Evolutionary conservation across 1,140 invertebrate species (phyloP), one percentile per base, ranked within the genome.

Genomic region (Ostrea edulis): DNA sequence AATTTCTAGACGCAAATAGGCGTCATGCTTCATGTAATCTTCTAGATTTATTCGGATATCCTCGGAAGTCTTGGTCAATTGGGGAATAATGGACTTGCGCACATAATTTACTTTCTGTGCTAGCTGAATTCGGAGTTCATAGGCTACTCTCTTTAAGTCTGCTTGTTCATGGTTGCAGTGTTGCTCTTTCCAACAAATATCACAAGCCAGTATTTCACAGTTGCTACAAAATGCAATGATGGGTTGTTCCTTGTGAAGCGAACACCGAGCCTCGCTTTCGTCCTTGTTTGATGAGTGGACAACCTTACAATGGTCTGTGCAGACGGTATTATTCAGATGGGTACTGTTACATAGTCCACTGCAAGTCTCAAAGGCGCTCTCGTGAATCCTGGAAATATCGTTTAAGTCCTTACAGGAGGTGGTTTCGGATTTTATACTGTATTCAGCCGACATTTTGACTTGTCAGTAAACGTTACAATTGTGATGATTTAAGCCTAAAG

Each of bases 71-170:
- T 22, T 53, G 5, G 17, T 54, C 25, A 52, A 17, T 52, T 51
- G 4, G 20, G 44, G 51, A 11, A 83, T n/a, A 12, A n/a, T 29
- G 5, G 29, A 25, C n/a, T 83, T 83, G 22, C n/a, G 22, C 11
- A n/a, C 53, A 83, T 20, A 54, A 53, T 22, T 22, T 0, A 83
- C 29, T 51, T 22, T 22, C n/a, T 54, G 51, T 8, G 44, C 44
- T 8, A 83, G 53, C 53, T 54, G 44, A 25, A 83, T 83, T n/a
- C 82, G 11, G 8, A 83, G 82, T 83, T 83, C 82, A 51, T 83
- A 35, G 53, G 82, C 82, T 22, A 53, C 22, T 83, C 53, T 52
- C 82, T 17, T 52, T 22, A 53, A 0, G 17, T 83, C 82, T 22
- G 44, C 8, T 20, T 83, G 51, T 20, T 52, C 53, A 52, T 83